These are phyloP conservation scores for Trichonephila clavipes DNA, from an alignment of 1,140 invertebrate species.

Conservation along the genomic window DNA sequence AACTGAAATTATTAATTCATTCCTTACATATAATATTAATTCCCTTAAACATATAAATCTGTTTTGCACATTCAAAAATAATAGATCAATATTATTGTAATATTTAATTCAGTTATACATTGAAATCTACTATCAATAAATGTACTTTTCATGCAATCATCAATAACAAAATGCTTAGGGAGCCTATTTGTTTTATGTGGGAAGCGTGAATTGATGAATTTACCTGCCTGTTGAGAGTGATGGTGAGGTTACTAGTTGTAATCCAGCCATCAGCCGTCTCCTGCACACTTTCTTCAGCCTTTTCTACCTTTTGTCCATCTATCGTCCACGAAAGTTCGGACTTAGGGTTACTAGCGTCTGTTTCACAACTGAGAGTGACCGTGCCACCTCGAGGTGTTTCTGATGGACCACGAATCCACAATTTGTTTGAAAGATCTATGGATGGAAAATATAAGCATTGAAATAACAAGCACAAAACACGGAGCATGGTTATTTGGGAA, in stretches of 20 bases:
- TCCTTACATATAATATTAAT: no score
- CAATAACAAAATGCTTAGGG: background rate
- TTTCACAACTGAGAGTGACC: constrained; percentile 91
- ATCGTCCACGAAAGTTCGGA: constrained; percentile 95
- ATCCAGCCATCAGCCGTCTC: constrained; percentile 88
- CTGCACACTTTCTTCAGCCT: constrained; percentile 41
- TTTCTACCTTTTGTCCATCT: constrained; percentile 83
- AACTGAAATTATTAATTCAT: no score
- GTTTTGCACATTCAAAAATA: no score
- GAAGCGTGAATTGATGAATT: constrained; percentile 81
- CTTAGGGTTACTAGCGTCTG: constrained; percentile 93
- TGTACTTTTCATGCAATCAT: background rate
- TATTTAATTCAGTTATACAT: no score
- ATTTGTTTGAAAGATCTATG: constrained; percentile 91
- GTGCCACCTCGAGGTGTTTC: constrained; percentile 92
- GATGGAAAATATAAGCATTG: no score
- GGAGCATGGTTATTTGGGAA: no score
- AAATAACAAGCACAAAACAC: no score
- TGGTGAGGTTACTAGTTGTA: constrained; percentile 92
- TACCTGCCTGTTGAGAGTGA: constrained; percentile 82
- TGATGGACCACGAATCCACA: constrained; percentile 91
- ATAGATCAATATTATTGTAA: no score
- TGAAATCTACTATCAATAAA: background rate
- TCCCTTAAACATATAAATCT: no score
- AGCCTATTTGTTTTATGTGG: constrained; percentile 55